Base-by-base conservation (phyloP, 2,113 vertebrate species). In the Caranx melampygus region DNA sequence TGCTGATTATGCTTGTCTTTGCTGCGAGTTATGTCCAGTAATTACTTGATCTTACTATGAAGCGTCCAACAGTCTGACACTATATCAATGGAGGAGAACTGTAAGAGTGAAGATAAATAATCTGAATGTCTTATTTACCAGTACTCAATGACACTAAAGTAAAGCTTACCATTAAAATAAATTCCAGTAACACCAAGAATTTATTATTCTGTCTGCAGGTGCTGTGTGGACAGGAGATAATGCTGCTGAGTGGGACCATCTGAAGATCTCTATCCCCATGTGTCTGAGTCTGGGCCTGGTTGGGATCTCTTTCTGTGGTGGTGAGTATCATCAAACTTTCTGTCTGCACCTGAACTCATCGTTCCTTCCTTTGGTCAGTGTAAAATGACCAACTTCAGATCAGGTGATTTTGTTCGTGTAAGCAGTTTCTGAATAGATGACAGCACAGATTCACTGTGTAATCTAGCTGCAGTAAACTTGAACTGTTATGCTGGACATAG, bases 151-250 rank as follows among this genome's bases (percentile, higher is more conserved):
- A 49, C 16, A 18, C 6, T 49, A 49, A 7, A 49, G 16, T 49
- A 15, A 49, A 20, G 16, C 16, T 49, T 49, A 20, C 45, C 5
- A 16, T 16, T 0, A 16, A 16, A 16, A 16, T 4, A 47, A 16
- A 47, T 18, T 49, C 16, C 16, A 2, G 18, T 20, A 49, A 18
- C 20, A 49, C 16, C 47, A 49, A 49, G 47, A 49, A 49, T 47
- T 70, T 16, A 18, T 33, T 65, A 14, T 40, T 44, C 21, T 34
- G 3, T 26, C 1, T 61, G 3, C 81, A 98, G 97, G 97, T 55
- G 97, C 97, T 0, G 95, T 98, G 44, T 98, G 97, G 97, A 98
- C 97, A 0, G 97, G 97, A 2, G 97, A 98, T 81, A 98, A 98
- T 31, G 93, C 96, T 18, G 97, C 97, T 0, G 97, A 97, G 54